Percentiles rank a stretch among this genome's conserved stretches.
Conservation (phyloP, 2,888 invertebrate species). For the Cephus sareptanus region DNA sequence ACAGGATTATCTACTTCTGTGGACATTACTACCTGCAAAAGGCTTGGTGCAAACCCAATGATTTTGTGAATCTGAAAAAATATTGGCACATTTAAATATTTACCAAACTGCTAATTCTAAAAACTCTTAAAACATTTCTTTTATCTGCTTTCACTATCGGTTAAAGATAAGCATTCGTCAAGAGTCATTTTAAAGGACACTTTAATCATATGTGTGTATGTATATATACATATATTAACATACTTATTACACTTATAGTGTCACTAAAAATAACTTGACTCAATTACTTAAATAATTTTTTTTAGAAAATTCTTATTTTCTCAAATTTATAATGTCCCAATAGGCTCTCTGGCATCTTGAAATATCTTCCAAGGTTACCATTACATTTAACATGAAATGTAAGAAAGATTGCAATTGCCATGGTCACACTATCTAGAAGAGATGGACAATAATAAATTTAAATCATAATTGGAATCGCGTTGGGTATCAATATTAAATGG, state of each 20-base stretch:
- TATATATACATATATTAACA: not conserved
- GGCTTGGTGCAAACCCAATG: slow-evolving; percentile 93
- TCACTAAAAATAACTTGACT: not conserved
- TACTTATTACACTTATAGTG: not conserved
- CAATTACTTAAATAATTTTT: not conserved
- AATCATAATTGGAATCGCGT: not conserved
- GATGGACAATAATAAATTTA: not conserved
- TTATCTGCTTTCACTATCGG: not conserved
- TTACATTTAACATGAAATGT: not conserved
- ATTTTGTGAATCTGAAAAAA: slow-evolving; percentile 86
- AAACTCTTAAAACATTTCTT: not conserved
- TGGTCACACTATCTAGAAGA: not conserved
- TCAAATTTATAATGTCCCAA: not conserved
- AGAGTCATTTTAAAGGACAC: not conserved
- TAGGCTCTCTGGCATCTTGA: not conserved
- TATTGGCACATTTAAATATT: not conserved
- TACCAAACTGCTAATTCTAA: not conserved
- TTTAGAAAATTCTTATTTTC: not conserved
- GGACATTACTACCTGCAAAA: slow-evolving; percentile 94
- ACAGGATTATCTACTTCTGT: slow-evolving; percentile 90
- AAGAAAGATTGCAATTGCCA: not conserved
- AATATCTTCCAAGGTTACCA: not conserved
- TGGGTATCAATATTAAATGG: not conserved
- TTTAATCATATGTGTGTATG: not conserved
- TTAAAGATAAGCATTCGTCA: not conserved